These are phyloP conservation scores for Beris chalybata DNA, from an alignment of 2,888 invertebrate genomes.

Conservation along the genomic window DNA sequence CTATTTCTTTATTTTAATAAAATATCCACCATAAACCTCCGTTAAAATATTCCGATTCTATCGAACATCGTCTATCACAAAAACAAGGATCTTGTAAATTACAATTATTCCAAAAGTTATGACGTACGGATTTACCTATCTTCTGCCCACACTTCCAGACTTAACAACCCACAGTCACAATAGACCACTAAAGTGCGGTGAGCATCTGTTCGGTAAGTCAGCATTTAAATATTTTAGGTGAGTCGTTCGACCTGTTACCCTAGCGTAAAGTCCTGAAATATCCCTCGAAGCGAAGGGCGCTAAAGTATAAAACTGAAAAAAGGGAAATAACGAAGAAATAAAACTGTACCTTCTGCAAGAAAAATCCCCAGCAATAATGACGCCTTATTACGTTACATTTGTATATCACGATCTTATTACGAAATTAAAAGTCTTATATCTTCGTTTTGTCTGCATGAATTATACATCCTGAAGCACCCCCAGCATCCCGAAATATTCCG, in stretches of 20 bases:
- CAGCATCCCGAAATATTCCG: conserved; percentile 1
- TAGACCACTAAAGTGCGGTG: conserved; percentile 19
- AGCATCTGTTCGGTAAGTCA: conserved; percentile 26
- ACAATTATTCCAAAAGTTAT: no score
- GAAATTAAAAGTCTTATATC: conserved; percentile 40
- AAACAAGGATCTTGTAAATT: no score
- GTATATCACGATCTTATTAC: conserved; percentile 40
- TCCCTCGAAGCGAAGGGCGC: not conserved
- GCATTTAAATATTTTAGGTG: conserved; percentile 26
- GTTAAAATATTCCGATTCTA: no score
- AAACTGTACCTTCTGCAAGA: conserved; percentile 15
- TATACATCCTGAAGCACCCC: conserved; percentile 30
- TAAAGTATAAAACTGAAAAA: conserved; percentile 16
- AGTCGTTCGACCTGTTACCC: conserved; percentile 29
- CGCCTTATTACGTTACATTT: conserved; percentile 40
- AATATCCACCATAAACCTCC: no score
- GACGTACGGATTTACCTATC: not conserved
- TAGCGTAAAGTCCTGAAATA: conserved; percentile 21
- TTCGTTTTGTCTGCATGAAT: conserved; percentile 40
- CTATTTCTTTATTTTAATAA: no score
- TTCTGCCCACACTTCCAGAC: not conserved
- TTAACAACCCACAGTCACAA: conserved; percentile 11
- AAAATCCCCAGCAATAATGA: conserved; percentile 35
- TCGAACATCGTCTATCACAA: no score
- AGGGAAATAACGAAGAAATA: conserved; percentile 17